Conservation (phyloP, 2,113 vertebrate species). For the Ageneiosus marmoratus region DNA sequence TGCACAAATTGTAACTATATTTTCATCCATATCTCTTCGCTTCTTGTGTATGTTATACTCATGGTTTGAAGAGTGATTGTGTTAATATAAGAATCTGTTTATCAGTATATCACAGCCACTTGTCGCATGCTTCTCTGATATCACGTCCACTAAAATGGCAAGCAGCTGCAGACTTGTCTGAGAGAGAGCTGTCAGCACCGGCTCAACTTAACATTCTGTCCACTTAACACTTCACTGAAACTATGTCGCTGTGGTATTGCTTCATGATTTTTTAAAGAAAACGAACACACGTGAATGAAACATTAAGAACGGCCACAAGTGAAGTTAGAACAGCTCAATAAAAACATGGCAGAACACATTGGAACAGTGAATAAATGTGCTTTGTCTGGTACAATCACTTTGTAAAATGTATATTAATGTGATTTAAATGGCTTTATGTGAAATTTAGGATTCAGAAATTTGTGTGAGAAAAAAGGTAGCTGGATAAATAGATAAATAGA, state of each 20-base stretch:
- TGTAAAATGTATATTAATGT: background rate
- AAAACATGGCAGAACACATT: background rate
- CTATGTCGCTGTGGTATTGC: background rate
- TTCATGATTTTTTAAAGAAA: background rate
- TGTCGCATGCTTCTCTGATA: conserved; percentile 43
- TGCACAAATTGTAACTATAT: too few species aligned
- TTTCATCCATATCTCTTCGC: too few species aligned
- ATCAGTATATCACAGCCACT: background rate
- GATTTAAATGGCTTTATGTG: background rate
- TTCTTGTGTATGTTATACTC: too few species aligned
- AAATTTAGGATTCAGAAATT: background rate
- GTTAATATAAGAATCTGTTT: background rate
- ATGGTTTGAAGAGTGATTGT: too few species aligned
- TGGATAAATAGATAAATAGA: too few species aligned
- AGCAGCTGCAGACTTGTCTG: conserved; percentile 51
- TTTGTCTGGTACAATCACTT: background rate
- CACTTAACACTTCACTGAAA: background rate
- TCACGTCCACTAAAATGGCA: conserved; percentile 52
- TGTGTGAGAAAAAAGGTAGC: too few species aligned
- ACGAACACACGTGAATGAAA: background rate
- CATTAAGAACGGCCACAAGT: background rate
- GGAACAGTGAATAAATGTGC: background rate
- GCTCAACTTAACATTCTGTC: background rate
- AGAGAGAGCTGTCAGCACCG: background rate
- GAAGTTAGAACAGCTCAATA: background rate